Evolutionary conservation across 2,113 vertebrate species (phyloP), one percentile per base, ranked within the genome.

Genomic region (Dryoscopus gambensis): DNA sequence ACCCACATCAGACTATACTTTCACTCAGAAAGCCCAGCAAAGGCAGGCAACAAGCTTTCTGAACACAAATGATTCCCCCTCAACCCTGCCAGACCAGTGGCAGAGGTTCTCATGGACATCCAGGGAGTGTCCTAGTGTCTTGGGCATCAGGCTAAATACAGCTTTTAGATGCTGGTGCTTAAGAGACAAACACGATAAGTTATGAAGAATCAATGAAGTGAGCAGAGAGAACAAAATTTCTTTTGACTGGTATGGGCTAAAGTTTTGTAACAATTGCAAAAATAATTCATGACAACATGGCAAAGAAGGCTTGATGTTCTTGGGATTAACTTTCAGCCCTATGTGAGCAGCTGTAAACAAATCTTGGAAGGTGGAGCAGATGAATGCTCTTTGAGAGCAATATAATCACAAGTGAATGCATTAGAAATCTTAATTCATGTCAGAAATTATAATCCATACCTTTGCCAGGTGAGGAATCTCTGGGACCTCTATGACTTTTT

Each of bases 371-470:
- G 10, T 30, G 57, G 46, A 77, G 25, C 18, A 62, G 28, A 69
- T 2, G 30, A 31, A 46, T 25, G 50, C 30, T 4, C 1, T 67
- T 62, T 67, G 40, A 73, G 55, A 59, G 35, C n/a, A 62, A 20
- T 24, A 35, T 31, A 62, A n/a, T 13, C 13, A 39, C 0, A 0
- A 89, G 9, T 27, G 27, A 31, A 31, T 63, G 28, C 8, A 15
- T 35, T n/a, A 67, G 44, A 64, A 87, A 74, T 59, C 11, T 37
- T 50, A 75, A 83, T 76, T 52, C 6, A 15, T n/a, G 10, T n/a
- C 35, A 90, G 60, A 93, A 77, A 42, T 68, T 25, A 31, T 42
- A 39, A 80, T 86, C n/a, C 12, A 33, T 42, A 11, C 19, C 6
- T 62, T 31, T 85, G 25, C 6, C 23, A 2, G 4, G 12, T 37